phyloP scores from a whole-genome alignment of 1,140 invertebrate genomes.

The Trichoplusia ni region DNA sequence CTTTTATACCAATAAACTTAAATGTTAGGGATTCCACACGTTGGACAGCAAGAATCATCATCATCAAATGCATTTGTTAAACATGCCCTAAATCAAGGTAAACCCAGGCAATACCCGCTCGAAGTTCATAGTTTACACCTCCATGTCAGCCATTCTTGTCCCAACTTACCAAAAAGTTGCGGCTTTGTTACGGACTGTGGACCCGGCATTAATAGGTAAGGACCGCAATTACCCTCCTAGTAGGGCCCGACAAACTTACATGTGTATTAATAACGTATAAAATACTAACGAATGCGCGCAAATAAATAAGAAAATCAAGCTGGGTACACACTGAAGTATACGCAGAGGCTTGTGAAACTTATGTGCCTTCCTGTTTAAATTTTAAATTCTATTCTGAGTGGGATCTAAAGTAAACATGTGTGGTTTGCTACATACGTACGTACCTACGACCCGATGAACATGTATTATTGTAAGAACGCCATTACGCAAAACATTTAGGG shows the following conservation, averaged over 20 bases:
- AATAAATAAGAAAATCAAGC: constrained; percentile 27
- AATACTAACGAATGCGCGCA: background rate
- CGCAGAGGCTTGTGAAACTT: constrained; percentile 22
- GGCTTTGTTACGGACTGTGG: constrained; percentile 26
- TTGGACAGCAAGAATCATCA: no score
- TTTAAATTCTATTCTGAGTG: constrained; percentile 39
- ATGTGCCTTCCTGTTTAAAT: constrained; percentile 35
- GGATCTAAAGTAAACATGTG: constrained; percentile 28
- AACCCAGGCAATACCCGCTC: no score
- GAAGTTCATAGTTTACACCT: constrained; percentile 21
- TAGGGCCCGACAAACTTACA: background rate
- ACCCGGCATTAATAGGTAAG: constrained; percentile 28
- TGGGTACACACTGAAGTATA: constrained; percentile 8
- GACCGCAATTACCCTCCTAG: constrained; percentile 21
- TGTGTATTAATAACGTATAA: background rate
- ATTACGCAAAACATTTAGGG: background rate
- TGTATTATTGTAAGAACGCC: background rate
- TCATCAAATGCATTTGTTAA: no score
- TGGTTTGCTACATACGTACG: constrained; percentile 16
- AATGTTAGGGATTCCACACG: no score
- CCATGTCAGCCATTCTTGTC: constrained; percentile 1
- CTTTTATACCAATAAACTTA: no score
- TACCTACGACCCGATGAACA: background rate
- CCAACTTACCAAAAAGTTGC: constrained; percentile 30
- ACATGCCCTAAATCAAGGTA: no score